A percentile compares a stretch with the other conserved stretches of the same genome.
These are phyloP conservation scores for Acrobasis suavella DNA, from an alignment of 2,888 invertebrate species.

Conservation along the genomic window DNA sequence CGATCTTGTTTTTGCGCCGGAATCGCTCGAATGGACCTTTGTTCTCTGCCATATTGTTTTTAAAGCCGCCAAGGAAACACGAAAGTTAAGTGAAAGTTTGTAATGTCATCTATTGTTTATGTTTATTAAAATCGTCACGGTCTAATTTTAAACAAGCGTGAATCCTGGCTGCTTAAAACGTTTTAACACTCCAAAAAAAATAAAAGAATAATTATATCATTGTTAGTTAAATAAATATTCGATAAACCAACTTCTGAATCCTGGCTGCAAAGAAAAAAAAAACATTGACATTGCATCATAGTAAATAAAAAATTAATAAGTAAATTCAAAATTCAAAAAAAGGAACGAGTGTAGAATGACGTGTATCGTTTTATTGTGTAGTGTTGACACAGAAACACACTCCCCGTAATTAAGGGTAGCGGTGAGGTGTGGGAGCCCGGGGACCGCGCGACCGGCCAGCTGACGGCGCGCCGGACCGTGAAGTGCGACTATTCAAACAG, in stretches of 20 bases:
- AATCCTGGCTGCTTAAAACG: slow-evolving; percentile 27
- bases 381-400: slow-evolving; percentile 69
- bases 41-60: slow-evolving; percentile 73
- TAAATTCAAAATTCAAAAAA: slow-evolving; percentile 23
- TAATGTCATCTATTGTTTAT: slow-evolving; percentile 43
- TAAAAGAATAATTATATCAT: not conserved
- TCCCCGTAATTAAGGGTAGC: slow-evolving; percentile 63
- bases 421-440: slow-evolving; percentile 48
- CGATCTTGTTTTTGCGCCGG: slow-evolving; percentile 72
- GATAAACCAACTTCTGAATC: too few species aligned
- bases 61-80: slow-evolving; percentile 57
- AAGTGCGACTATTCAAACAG: slow-evolving; percentile 51
- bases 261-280: not conserved
- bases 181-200: not conserved
- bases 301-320: not conserved
- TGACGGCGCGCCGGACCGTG: slow-evolving; percentile 51
- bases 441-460: slow-evolving; percentile 52
- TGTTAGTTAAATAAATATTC: too few species aligned
- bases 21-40: slow-evolving; percentile 67
- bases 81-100: slow-evolving; percentile 64
- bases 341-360: slow-evolving; percentile 25
- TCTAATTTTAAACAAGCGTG: slow-evolving; percentile 29
- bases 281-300: not conserved
- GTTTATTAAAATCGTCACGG: slow-evolving; percentile 20
- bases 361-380: slow-evolving; percentile 39